Evolutionary conservation across 2,797 vertebrate species (phyloP), one percentile per base, ranked within the genome.

Genomic region (Cephalopachus bancanus): DNA sequence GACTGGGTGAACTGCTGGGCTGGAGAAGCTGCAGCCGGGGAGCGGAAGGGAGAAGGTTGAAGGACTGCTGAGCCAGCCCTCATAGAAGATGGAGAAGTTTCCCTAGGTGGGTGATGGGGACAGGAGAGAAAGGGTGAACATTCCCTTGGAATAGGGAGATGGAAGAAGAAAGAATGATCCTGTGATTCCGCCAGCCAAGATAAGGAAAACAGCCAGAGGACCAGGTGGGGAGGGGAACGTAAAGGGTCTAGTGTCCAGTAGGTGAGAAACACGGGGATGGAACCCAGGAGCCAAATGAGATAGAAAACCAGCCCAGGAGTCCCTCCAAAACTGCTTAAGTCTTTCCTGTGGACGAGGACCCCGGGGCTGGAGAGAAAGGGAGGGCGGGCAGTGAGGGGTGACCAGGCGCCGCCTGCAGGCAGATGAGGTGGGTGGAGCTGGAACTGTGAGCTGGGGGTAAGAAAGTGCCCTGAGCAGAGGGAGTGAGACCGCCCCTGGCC

Each of bases 71-170:
- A 71, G 19, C 67, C 67, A 71, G 67, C 67, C 67, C 6, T 12
- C 5, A 16, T 2, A 49, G 19, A 33, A 0, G 12, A 7, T 37
- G 14, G 6, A 53, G 9, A 0, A 1, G 33, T 15, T 51, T 37
- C 16, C 74, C 74, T 17, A 9, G 6, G 28, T 33, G 33, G 17
- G 65, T 37, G 22, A 3, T 9, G 14, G 53, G 49, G 49, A 51
- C 6, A 16, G 55, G 11, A 83, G 37, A 15, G 33, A 24, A 7
- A 6, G 26, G 33, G 7, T 37, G 9, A 64, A 9, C 17, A 28
- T 71, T 3, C 49, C 74, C 16, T 53, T 17, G 74, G 24, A 75
- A 30, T 44, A 37, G 15, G 26, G 74, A 53, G 74, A 28, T 0
- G 51, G 16, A 17, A 17, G 51, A 17, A 5, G 24, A 15, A 19